phyloP scores from a whole-genome alignment of 1,140 invertebrate genomes.

The Bemisia tabaci region DNA sequence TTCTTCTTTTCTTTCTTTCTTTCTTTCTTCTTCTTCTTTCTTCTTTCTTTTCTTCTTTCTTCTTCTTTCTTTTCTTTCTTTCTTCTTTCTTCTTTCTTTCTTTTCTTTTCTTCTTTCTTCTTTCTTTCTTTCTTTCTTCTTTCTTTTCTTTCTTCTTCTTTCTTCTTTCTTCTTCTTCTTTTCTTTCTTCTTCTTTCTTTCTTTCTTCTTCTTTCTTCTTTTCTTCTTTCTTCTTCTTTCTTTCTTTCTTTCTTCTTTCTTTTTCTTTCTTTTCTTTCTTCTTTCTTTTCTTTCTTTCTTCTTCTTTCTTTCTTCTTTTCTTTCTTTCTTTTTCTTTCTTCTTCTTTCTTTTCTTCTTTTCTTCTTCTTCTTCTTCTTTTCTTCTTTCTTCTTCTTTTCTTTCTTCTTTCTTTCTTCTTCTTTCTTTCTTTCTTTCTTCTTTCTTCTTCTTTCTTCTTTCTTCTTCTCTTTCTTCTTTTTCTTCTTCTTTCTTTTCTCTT shows the following conservation, averaged over 20 bases:
- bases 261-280: background rate
- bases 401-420: background rate
- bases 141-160: conserved; percentile 3
- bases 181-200: background rate
- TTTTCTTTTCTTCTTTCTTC: conserved; percentile 5
- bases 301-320: background rate
- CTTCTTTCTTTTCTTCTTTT: background rate
- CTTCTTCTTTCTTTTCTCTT: background rate
- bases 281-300: background rate
- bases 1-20: background rate
- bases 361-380: background rate
- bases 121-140: conserved; percentile 3
- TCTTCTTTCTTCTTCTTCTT: conserved; percentile 4
- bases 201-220: background rate
- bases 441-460: background rate
- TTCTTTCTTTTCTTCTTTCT: too few species aligned
- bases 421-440: background rate
- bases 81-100: too few species aligned
- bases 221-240: background rate
- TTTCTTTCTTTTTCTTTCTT: background rate
- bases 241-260: background rate
- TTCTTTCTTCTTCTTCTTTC: conserved; percentile 18
- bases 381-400: background rate
- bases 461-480: background rate
- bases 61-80: too few species aligned